A percentile compares a stretch with the other conserved stretches of the same genome.
These are phyloP conservation scores for Tethya wilhelma DNA, from an alignment of 37 sponge, comb jelly and placozoan species.

Conservation along the genomic window DNA sequence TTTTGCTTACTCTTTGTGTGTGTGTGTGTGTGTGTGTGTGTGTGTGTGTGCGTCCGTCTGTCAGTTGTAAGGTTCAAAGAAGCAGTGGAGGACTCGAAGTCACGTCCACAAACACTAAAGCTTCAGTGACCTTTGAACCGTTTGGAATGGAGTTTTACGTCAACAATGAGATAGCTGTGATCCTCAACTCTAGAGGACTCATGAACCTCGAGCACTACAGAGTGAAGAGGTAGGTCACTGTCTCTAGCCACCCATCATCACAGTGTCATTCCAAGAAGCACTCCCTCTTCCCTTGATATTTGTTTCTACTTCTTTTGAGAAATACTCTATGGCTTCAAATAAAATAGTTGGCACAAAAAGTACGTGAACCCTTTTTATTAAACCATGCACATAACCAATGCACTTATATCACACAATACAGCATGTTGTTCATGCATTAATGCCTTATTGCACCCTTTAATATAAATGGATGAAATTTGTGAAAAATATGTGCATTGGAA, in stretches of 20 bases:
- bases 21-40: too few relatives aligned
- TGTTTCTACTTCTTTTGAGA: not conserved
- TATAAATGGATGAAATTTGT: too few relatives aligned
- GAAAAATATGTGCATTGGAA: too few relatives aligned
- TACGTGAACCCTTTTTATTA: too few relatives aligned
- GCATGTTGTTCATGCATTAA: too few relatives aligned
- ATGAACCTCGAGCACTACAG: constrained; percentile 88
- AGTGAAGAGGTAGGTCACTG: constrained; percentile 40
- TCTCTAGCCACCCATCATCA: not conserved
- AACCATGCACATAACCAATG: too few relatives aligned
- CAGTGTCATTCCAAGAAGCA: not conserved
- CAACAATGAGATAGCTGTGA: constrained; percentile 65
- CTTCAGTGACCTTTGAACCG: constrained; percentile 68
- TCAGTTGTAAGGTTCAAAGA: constrained; percentile 42
- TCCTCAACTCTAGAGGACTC: constrained; percentile 78
- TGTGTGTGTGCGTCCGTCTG: too few relatives aligned
- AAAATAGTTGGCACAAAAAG: too few relatives aligned
- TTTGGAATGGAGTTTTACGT: constrained; percentile 80
- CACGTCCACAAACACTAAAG: constrained; percentile 32
- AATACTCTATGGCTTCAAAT: too few relatives aligned
- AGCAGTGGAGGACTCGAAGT: constrained; percentile 45
- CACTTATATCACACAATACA: too few relatives aligned
- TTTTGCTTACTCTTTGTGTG: too few relatives aligned
- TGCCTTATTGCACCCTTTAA: too few relatives aligned
- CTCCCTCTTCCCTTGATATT: not conserved